phyloP scores from a whole-genome alignment of 2,797 vertebrate genomes.

The Myotis myotis region DNA sequence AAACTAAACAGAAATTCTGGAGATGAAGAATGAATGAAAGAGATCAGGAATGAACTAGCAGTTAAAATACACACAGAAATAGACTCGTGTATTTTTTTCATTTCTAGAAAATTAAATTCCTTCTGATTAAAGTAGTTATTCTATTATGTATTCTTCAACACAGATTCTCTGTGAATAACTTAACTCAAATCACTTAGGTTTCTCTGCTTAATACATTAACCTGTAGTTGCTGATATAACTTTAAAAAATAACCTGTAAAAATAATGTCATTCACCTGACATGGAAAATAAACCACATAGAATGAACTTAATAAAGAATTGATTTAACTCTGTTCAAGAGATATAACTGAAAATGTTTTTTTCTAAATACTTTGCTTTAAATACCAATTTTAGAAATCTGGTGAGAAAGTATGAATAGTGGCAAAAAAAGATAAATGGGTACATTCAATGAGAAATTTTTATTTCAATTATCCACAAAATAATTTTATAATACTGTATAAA shows the following conservation, averaged over 20 bases:
- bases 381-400: neutral
- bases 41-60: neutral
- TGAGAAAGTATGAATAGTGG: slow-evolving; percentile 48
- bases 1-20: neutral
- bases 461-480: slow-evolving; percentile 85
- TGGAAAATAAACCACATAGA: slow-evolving; percentile 14
- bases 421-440: slow-evolving; percentile 69
- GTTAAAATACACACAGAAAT: slow-evolving; percentile 22
- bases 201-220: slow-evolving; percentile 5
- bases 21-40: neutral
- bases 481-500: slow-evolving; percentile 85
- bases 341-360: neutral
- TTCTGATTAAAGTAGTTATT: neutral
- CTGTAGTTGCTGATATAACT: neutral
- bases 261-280: neutral
- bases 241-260: neutral
- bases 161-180: neutral
- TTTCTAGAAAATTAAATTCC: slow-evolving; percentile 35
- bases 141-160: slow-evolving; percentile 18
- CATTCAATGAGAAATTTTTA: slow-evolving; percentile 84
- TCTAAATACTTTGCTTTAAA: slow-evolving; percentile 28
- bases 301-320: slow-evolving; percentile 54
- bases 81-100: neutral
- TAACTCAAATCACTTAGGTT: neutral
- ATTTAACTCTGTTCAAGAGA: slow-evolving; percentile 37